Evolutionary conservation across 2,113 vertebrate species (phyloP).

Genomic region (Panurus biarmicus): DNA sequence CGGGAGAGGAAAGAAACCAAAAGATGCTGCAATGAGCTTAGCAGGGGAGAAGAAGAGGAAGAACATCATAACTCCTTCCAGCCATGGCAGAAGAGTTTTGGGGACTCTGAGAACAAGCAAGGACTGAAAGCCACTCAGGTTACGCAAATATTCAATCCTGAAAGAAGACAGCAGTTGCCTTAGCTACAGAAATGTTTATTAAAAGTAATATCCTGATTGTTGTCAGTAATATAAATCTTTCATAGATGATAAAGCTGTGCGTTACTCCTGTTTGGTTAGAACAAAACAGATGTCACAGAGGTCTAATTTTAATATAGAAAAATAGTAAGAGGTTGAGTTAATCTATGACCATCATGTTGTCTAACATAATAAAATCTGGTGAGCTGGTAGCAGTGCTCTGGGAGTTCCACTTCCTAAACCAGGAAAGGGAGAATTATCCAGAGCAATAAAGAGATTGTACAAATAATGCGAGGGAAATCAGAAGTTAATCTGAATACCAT

Average conservation of each 20-base stretch:
- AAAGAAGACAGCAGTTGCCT: not conserved
- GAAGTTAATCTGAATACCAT: constrained; percentile 21
- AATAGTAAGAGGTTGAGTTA: not conserved
- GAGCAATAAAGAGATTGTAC: constrained; percentile 7
- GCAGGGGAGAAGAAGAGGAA: not conserved
- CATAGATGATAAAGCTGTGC: not conserved
- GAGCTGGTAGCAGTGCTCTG: not conserved
- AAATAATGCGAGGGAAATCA: constrained; percentile 27
- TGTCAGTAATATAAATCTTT: not conserved
- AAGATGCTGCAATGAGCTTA: not conserved
- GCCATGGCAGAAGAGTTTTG: not conserved
- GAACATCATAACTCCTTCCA: not conserved
- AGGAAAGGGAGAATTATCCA: constrained; percentile 6
- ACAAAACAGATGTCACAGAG: not conserved
- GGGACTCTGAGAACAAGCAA: not conserved
- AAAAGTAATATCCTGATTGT: not conserved
- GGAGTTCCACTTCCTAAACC: not conserved
- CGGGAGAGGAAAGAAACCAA: not conserved
- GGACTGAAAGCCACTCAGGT: not conserved
- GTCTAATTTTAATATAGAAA: constrained; percentile 8
- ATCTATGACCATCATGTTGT: not conserved
- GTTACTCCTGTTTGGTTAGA: not conserved
- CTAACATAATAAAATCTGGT: not conserved
- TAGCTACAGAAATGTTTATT: not conserved
- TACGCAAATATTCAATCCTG: not conserved